These are phyloP conservation scores for Hemicentrotus pulcherrimus DNA, from an alignment of 35 echinoderm and acorn worm genomes.

Conservation along the genomic window DNA sequence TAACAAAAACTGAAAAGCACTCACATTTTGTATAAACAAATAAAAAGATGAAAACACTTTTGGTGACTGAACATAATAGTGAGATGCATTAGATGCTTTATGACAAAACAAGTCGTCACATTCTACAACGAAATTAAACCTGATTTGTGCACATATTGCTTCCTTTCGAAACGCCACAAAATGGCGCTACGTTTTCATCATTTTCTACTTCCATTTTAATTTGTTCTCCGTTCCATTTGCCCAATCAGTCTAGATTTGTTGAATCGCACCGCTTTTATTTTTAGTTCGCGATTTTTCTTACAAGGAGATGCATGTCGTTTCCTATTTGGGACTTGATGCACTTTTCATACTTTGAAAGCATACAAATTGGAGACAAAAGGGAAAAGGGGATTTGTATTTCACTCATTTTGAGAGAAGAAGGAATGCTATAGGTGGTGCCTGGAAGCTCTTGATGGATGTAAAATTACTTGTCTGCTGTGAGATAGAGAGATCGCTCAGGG, in stretches of 20 bases:
- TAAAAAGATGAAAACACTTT: too few relatives aligned
- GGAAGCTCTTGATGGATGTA: neutral
- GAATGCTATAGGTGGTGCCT: neutral
- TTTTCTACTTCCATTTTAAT: neutral
- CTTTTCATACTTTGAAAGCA: conserved; percentile 3
- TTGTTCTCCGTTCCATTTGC: neutral
- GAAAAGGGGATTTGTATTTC: neutral
- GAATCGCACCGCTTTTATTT: neutral
- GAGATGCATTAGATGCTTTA: too few relatives aligned
- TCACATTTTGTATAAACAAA: too few relatives aligned
- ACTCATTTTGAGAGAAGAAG: neutral
- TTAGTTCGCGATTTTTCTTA: neutral
- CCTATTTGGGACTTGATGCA: neutral
- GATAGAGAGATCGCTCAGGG: neutral
- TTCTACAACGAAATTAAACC: neutral
- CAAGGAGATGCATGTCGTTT: neutral
- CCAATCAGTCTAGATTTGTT: neutral
- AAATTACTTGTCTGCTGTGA: neutral
- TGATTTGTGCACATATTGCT: neutral
- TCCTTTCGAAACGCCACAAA: neutral
- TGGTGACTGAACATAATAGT: too few relatives aligned
- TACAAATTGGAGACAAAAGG: neutral
- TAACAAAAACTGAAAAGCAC: too few relatives aligned
- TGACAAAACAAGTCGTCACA: neutral
- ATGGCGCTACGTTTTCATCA: neutral